Percentiles rank a stretch among this genome's conserved stretches.
Conservation (phyloP, 2,113 vertebrate species). For the Calyptommatus sinebrachiatus region DNA sequence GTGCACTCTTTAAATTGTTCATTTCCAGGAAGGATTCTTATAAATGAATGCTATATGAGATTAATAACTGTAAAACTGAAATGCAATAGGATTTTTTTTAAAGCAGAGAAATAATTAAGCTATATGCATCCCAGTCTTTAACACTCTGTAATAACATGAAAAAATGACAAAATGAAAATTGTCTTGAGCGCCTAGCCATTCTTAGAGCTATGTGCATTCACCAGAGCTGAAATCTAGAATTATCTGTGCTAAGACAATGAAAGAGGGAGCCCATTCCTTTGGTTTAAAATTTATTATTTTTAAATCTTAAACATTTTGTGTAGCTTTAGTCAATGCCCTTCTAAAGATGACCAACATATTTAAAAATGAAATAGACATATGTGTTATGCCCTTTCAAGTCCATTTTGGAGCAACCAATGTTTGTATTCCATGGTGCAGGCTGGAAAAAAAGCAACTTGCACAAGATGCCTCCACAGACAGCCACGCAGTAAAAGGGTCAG, state of each 20-base stretch:
- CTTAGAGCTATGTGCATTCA: neutral
- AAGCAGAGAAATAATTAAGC: neutral
- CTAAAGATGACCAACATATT: neutral
- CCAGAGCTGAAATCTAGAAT: neutral
- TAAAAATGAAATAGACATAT: neutral
- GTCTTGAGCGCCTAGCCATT: neutral
- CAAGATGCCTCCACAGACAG: too few species aligned
- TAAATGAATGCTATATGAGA: conserved; percentile 13
- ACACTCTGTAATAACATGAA: neutral
- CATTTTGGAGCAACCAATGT: too few species aligned
- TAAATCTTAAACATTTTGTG: neutral
- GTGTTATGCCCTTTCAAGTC: too few species aligned
- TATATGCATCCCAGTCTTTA: neutral
- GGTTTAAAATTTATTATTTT: neutral
- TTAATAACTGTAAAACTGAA: conserved; percentile 1
- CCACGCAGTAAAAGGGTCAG: too few species aligned
- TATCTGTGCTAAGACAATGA: neutral
- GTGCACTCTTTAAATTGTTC: neutral
- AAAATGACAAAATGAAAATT: neutral
- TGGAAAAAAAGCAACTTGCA: too few species aligned
- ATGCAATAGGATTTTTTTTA: neutral
- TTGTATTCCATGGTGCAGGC: too few species aligned
- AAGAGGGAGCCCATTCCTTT: too few species aligned
- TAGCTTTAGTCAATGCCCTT: neutral
- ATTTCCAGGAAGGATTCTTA: conserved; percentile 9